phyloP scores from a whole-genome alignment of 1,140 invertebrate species.

The Saxidomus purpurata region DNA sequence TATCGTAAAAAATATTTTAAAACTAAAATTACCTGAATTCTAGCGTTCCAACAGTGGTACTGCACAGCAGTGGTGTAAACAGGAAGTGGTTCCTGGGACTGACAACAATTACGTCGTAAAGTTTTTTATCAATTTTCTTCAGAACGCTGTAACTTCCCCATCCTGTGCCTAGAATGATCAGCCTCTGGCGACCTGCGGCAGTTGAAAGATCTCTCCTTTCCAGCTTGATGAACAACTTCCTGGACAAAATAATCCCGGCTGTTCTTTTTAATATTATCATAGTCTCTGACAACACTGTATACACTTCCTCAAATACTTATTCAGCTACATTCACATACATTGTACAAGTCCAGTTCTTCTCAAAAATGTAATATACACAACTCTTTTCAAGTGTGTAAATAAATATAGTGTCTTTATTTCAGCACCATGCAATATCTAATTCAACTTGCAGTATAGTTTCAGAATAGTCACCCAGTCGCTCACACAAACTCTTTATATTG shows the following conservation, averaged over 20 bases:
- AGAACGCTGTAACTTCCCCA: constrained; percentile 86
- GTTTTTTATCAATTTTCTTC: constrained; percentile 82
- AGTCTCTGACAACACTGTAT: background rate
- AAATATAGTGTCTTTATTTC: too few species aligned
- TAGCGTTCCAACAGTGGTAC: constrained; percentile 85
- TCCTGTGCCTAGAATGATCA: constrained; percentile 84
- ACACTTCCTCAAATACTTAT: too few species aligned
- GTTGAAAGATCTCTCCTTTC: constrained; percentile 6
- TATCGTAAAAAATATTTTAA: too few species aligned
- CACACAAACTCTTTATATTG: too few species aligned
- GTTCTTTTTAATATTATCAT: background rate
- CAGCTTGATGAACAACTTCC: background rate
- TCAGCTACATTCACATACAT: too few species aligned
- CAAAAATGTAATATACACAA: too few species aligned
- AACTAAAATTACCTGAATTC: constrained; percentile 84
- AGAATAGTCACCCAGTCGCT: too few species aligned
- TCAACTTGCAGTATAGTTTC: too few species aligned
- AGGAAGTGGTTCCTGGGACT: constrained; percentile 86
- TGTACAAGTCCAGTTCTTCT: too few species aligned
- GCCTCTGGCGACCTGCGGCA: constrained; percentile 57
- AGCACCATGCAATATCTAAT: too few species aligned
- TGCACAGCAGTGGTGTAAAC: constrained; percentile 84
- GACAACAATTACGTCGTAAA: constrained; percentile 85
- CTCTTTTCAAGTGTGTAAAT: too few species aligned
- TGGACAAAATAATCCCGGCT: background rate